Evolutionary conservation across 2,888 invertebrate genomes (phyloP), one percentile per base, ranked within the genome.

Genomic region (Sarcophaga rosellei): DNA sequence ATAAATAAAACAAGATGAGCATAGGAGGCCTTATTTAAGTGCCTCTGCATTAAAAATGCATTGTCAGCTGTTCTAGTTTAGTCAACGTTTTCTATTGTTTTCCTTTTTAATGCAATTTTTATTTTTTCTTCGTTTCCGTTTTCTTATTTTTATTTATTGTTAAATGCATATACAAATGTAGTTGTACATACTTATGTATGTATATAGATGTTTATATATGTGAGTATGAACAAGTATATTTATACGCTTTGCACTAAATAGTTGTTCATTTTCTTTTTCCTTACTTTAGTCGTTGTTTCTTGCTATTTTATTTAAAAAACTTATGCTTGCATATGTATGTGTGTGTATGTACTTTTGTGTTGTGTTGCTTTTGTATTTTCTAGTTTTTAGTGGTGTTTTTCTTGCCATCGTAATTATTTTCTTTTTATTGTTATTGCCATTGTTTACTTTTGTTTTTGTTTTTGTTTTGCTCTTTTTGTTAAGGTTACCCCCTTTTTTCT

Each of bases 31-130:
- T 72, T 59, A 61, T 73, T 73, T 25, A 17, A 59, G 10, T 45
- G 21, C 21, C n/a, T 17, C 35, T 35, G 35, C 10, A 35, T 10
- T 35, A 35, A 35, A 35, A 35, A 35, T 77, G 86, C 84, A 74
- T 44, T 81, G 84, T 86, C 86, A 86, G 81, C 86, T 86, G 86
- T 81, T 86, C 86, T 84, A 86, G 74, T 86, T 86, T 70, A 53
- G 83, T 86, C 80, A 81, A 84, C 74, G 74, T 69, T 86, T 80
- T 77, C 53, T 79, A 70, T 75, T 78, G 57, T 72, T 75, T 84
- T 12, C 53, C 21, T 44, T 4, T 6, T 65, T 84, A 53, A 75
- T 68, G 20, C 65, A 69, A 1, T 57, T 74, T 10, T 75, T 10
- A 35, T 35, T 35, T 35, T 35, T 35, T 35, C 65, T 75, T 47